Percentiles rank a stretch among this genome's conserved stretches.
These are phyloP conservation scores for Pristionchus fissidentatus DNA, from an alignment of 2,888 invertebrate species.

Conservation along the genomic window DNA sequence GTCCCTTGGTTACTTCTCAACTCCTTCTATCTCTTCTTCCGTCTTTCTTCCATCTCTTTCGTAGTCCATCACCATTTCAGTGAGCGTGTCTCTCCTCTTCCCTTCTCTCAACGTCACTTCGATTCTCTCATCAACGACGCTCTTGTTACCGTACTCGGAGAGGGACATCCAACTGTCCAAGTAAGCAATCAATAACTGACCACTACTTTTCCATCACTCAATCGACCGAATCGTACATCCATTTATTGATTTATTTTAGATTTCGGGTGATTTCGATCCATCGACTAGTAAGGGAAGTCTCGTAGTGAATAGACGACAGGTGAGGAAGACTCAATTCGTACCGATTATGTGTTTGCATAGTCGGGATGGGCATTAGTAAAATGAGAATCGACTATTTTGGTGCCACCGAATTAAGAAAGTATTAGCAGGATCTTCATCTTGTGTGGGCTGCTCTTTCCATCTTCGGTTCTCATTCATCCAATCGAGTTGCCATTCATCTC, in stretches of 20 bases:
- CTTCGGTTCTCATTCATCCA: constrained; percentile 57
- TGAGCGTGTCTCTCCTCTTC: constrained; percentile 34
- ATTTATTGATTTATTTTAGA: neutral
- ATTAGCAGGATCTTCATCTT: constrained; percentile 45
- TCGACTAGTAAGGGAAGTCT: constrained; percentile 4
- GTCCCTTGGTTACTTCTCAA: constrained; percentile 24
- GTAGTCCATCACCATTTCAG: neutral
- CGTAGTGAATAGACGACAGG: constrained; percentile 57
- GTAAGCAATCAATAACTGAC: too few species aligned
- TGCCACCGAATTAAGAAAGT: neutral
- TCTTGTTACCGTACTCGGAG: constrained; percentile 57
- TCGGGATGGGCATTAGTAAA: neutral
- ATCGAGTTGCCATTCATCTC: constrained; percentile 25
- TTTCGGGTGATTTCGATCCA: constrained; percentile 12
- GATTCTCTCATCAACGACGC: constrained; percentile 61
- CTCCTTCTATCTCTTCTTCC: neutral
- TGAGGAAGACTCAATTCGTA: constrained; percentile 55
- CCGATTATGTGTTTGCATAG: neutral
- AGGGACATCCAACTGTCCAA: constrained; percentile 1
- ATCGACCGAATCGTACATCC: constrained; percentile 36
- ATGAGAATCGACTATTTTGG: too few species aligned
- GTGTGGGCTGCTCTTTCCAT: constrained; percentile 69
- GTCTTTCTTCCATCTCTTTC: neutral
- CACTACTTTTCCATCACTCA: constrained; percentile 47
- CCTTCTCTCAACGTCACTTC: constrained; percentile 58